Percentiles rank a stretch among this genome's conserved stretches.
Conservation (phyloP, 1,140 invertebrate species). For the Apolygus lucorum region DNA sequence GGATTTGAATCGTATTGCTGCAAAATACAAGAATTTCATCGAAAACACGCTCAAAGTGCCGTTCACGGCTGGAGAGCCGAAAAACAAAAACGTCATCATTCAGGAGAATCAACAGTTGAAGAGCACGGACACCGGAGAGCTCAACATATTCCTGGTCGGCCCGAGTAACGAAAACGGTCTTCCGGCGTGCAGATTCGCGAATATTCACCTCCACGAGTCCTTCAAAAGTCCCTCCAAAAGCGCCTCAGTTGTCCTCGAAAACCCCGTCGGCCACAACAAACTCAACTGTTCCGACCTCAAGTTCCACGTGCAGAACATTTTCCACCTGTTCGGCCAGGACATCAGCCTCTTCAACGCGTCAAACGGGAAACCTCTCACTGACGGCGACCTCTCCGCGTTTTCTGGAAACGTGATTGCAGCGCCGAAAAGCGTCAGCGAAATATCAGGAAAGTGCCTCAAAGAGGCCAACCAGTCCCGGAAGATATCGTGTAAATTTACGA, state of each 20-base stretch:
- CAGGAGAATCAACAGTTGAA: slow-evolving; percentile 56
- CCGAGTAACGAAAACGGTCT: background rate
- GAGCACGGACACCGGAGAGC: slow-evolving; percentile 31
- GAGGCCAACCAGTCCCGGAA: background rate
- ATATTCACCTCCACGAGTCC: slow-evolving; percentile 4
- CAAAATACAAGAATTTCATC: slow-evolving; percentile 63
- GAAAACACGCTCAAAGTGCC: slow-evolving; percentile 72
- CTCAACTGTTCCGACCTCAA: background rate
- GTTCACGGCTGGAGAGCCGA: slow-evolving; percentile 40
- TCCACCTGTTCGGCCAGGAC: background rate
- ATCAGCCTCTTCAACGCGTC: background rate
- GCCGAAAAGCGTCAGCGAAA: background rate
- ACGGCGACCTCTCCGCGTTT: background rate
- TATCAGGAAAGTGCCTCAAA: background rate
- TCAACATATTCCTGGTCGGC: background rate
- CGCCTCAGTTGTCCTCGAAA: slow-evolving; percentile 5
- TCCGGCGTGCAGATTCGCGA: slow-evolving; percentile 9
- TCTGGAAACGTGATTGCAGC: background rate
- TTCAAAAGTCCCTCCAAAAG: background rate
- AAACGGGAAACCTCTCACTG: background rate
- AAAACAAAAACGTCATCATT: slow-evolving; percentile 49
- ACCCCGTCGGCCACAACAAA: slow-evolving; percentile 3
- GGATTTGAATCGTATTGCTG: slow-evolving; percentile 58
- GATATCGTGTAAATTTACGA: background rate
- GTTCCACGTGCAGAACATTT: background rate